Evolutionary conservation across 1,140 invertebrate genomes (phyloP).

Genomic region (Drosophila azteca): DNA sequence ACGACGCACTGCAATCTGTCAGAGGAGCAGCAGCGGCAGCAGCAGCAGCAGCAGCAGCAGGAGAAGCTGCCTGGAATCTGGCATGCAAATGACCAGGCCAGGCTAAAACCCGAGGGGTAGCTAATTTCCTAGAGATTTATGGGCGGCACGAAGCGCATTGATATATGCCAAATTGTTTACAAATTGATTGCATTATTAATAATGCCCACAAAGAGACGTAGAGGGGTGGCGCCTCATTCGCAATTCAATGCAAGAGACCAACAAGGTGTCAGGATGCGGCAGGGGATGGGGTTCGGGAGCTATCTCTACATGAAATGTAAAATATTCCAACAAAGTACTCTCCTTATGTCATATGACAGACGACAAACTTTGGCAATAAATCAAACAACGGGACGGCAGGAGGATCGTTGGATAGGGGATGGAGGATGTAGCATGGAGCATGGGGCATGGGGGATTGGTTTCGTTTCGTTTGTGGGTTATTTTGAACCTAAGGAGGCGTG

Average conservation of each 20-base stretch:
- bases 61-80: conserved; percentile 7
- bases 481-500: conserved; percentile 11
- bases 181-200: conserved; percentile 81
- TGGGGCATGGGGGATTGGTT: conserved; percentile 37
- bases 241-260: conserved; percentile 51
- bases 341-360: conserved; percentile 79
- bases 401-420: background rate
- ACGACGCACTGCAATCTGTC: conserved; percentile 64
- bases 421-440: conserved; percentile 15
- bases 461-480: conserved; percentile 5
- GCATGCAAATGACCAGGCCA: conserved; percentile 21
- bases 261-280: conserved; percentile 20
- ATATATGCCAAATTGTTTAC: conserved; percentile 81
- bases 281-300: background rate
- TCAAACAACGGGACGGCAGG: conserved; percentile 60
- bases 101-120: conserved; percentile 3
- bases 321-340: conserved; percentile 79
- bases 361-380: conserved; percentile 79
- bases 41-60: background rate
- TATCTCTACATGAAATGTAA: conserved; percentile 39
- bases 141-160: conserved; percentile 72
- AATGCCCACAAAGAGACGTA: conserved; percentile 55
- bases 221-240: conserved; percentile 38
- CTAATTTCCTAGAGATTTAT: conserved; percentile 77
- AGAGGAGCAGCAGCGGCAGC: conserved; percentile 18